Conservation (phyloP, 2,797 vertebrate genomes). For the Harpagifer antarcticus region DNA sequence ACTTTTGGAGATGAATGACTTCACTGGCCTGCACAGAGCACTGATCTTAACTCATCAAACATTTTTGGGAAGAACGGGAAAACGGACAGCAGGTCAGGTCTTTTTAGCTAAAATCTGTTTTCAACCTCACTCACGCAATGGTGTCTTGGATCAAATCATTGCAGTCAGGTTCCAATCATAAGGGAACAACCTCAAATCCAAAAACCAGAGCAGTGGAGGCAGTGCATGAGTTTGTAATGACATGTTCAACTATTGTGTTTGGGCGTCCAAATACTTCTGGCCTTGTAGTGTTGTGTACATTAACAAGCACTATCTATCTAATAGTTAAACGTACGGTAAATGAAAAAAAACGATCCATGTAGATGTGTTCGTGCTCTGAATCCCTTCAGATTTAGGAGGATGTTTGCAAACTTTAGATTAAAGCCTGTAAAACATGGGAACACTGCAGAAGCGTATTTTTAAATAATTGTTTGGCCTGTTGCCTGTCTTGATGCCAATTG, state of each 20-base stretch:
- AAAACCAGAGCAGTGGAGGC: neutral
- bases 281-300: neutral
- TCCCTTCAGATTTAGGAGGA: conserved; percentile 1
- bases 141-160: neutral
- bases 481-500: conserved; percentile 25
- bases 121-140: neutral
- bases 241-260: neutral
- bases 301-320: neutral
- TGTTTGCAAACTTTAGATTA: conserved; percentile 10
- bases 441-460: conserved; percentile 14
- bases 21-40: neutral
- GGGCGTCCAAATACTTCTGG: neutral
- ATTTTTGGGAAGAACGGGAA: neutral
- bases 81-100: neutral
- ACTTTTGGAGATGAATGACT: neutral
- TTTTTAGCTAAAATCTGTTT: neutral
- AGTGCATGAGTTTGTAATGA: conserved; percentile 2
- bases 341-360: neutral
- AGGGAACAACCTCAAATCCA: neutral
- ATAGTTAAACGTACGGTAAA: neutral
- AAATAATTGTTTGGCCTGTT: conserved; percentile 17
- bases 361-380: neutral
- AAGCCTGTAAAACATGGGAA: conserved; percentile 25
- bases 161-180: neutral
- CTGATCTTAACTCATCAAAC: neutral